These are phyloP conservation scores for Lobophora halterata DNA, from an alignment of 2,888 invertebrate species.

Conservation along the genomic window DNA sequence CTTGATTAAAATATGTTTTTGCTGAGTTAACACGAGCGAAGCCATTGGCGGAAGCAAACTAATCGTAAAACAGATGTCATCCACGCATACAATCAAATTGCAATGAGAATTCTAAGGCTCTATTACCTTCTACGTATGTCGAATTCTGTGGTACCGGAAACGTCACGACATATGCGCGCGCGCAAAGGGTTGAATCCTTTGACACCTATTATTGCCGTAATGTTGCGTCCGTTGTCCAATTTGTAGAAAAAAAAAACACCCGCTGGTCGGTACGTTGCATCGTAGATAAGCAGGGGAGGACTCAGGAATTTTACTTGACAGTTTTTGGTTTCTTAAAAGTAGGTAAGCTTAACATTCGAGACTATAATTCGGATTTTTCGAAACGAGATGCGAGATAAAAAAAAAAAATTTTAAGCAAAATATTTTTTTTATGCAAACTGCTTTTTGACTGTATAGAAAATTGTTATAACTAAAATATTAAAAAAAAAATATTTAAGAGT, in stretches of 20 bases:
- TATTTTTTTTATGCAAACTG: no score
- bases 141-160: conserved; percentile 48
- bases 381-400: no score
- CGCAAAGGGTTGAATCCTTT: conserved; percentile 67
- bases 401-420: no score
- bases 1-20: no score
- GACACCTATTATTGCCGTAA: conserved; percentile 64
- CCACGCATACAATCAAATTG: conserved; percentile 20
- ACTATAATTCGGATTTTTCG: no score
- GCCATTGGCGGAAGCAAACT: no score
- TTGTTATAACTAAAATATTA: no score
- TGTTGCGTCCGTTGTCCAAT: conserved; percentile 56
- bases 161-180: conserved; percentile 54
- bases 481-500: no score
- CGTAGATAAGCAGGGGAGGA: conserved; percentile 48
- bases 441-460: no score
- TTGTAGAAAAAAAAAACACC: conserved; percentile 59
- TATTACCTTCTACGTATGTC: conserved; percentile 10
- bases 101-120: conserved; percentile 20
- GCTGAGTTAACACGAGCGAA: no score
- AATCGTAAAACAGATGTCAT: conserved; percentile 10
- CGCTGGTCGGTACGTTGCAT: conserved; percentile 49
- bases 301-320: conserved; percentile 18
- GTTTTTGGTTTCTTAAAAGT: no score
- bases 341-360: no score